Conservation (phyloP, 2,888 invertebrate species). For the Rhagonycha fulva region DNA sequence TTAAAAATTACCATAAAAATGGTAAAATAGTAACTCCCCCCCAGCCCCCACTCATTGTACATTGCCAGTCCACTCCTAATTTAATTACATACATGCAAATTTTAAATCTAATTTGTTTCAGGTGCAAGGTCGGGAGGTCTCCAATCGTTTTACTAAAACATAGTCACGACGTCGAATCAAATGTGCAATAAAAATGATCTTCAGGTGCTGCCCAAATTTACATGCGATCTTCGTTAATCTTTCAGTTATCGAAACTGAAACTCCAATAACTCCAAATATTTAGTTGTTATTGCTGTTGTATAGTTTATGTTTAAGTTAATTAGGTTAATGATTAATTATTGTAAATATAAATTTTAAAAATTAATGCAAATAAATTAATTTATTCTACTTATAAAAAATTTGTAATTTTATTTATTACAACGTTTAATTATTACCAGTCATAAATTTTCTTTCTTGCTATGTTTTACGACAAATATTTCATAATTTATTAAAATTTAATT, state of each 20-base stretch:
- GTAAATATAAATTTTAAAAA: neutral
- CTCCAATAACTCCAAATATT: neutral
- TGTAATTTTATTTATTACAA: neutral
- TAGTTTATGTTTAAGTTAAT: neutral
- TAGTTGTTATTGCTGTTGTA: neutral
- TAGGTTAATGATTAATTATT: neutral
- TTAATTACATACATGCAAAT: too few species aligned
- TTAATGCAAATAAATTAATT: slow-evolving; percentile 18
- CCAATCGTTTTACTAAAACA: slow-evolving; percentile 21
- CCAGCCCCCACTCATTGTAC: too few species aligned
- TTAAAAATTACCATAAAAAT: too few species aligned
- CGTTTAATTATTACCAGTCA: neutral
- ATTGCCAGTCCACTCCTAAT: too few species aligned
- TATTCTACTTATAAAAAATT: slow-evolving; percentile 20
- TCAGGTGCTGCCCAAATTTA: neutral
- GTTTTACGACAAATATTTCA: neutral
- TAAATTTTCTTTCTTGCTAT: neutral
- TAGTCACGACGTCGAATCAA: neutral
- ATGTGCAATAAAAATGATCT: slow-evolving; percentile 1
- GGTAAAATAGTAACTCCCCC: too few species aligned
- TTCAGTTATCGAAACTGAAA: neutral
- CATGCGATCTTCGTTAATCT: neutral
- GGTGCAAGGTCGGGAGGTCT: slow-evolving; percentile 20
- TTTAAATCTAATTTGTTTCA: slow-evolving; percentile 9
- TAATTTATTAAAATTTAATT: neutral